Evolutionary conservation across 1,140 invertebrate species (phyloP), one percentile per base, ranked within the genome.

Genomic region (Harlomillsia oculata): DNA sequence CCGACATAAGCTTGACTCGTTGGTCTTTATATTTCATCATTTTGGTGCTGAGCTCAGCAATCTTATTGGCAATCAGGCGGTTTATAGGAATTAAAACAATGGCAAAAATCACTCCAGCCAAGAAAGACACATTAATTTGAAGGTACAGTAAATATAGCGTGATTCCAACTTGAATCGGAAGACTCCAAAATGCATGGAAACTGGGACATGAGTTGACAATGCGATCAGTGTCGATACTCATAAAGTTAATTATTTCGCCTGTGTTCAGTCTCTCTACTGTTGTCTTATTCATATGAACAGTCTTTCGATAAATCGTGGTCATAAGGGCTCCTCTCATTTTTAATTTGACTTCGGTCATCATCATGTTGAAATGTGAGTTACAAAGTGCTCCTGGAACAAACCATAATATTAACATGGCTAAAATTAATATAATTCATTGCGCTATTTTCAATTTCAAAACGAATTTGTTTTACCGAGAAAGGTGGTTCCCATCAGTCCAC

Each of bases 101-200:
- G 14, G 87, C 83, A 74, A 97, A 94, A 2, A 73, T 71, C 2
- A 98, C 75, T 5, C 94, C 96, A 44, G 90, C 85, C 25, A 99
- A 69, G 70, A 95, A 97, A 3, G 94, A 83, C 30, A 87, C 68
- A 4, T 92, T 92, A 62, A 99, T 80, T 82, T 97, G 89, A 59
- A 75, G 72, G 67, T 91, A 86, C 1, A 95, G 74, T 51, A 94
- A 76, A 69, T 84, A 89, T 26, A 93, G 69, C 13, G 86, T 86
- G 13, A 92, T 81, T 20, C 76, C 74, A 39, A 94, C 71, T 83
- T 92, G 75, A 66, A 81, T 80, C 63, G 67, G 58, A 20, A 59
- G 64, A 65, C 90, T 95, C 94, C 96, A 98, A 62, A 97, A 78
- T 14, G 88, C 82, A 75, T 98, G 95, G 72, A 99, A 95, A 73